Percentiles rank a stretch among this genome's conserved stretches.
These are phyloP conservation scores for Poeciliopsis presidionis DNA, from an alignment of 2,797 vertebrate genomes.

Conservation along the genomic window DNA sequence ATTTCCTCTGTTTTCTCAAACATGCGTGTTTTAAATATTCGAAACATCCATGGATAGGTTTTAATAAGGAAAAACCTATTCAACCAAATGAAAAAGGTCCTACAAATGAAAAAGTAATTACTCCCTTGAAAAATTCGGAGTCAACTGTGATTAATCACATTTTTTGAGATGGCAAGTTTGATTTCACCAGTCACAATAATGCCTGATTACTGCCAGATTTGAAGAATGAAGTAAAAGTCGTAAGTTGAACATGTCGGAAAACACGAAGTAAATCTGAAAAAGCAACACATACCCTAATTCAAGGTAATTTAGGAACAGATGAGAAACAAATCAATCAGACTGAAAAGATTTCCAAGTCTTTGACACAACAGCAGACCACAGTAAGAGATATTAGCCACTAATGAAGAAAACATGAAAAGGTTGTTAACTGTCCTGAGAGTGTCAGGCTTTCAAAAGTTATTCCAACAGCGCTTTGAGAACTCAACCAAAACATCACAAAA, in stretches of 20 bases:
- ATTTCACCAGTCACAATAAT: not conserved
- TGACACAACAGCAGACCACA: not conserved
- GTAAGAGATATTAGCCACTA: not conserved
- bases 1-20: not conserved
- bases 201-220: not conserved
- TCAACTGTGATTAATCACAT: not conserved
- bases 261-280: not conserved
- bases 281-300: not conserved
- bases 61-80: not conserved
- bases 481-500: not conserved
- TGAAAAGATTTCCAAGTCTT: not conserved
- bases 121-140: not conserved
- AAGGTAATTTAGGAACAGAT: not conserved
- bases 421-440: not conserved
- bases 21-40: not conserved
- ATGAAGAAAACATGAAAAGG: not conserved
- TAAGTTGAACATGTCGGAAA: not conserved
- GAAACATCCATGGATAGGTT: not conserved
- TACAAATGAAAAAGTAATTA: not conserved
- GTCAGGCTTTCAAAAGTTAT: not conserved
- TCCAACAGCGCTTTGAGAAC: not conserved
- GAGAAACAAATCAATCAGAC: not conserved
- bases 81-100: not conserved
- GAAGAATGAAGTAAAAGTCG: not conserved
- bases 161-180: too few species aligned